Evolutionary conservation across 2,797 vertebrate species (phyloP), one percentile per base, ranked within the genome.

Genomic region (Odontamblyopus lacepedii): DNA sequence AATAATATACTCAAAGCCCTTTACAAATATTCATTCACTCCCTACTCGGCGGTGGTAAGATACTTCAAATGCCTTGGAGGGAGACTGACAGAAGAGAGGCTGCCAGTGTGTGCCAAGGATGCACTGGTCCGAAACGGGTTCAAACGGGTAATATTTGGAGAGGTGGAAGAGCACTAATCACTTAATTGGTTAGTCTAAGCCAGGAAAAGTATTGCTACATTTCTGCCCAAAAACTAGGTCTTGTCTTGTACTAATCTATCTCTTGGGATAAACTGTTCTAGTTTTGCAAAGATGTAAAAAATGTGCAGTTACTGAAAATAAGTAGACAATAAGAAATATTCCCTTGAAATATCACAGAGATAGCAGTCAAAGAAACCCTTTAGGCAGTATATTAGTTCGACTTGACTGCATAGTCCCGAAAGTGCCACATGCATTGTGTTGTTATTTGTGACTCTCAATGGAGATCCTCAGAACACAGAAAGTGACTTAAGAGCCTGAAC

Each of bases 281-380:
- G 11, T 1, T 57, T 1, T 26, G 11, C 23, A 26, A 57, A 57
- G 23, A 26, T 55, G 44, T 44, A 3, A 12, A n/a, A 19, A 65
- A 15, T n/a, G 5, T 23, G 8, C 12, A 64, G 61, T 63, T 63
- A 6, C 29, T 32, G 61, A 23, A 38, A 63, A n/a, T 35, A 63
- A 41, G 32, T 5, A 19, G 19, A 63, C 13, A 15, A 61, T 71
- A 66, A 72, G 70, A 44, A 72, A n/a, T 67, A 63, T 82, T 78
- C 72, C 71, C 68, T 53, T 67, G 62, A 72, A 76, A 77, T 73
- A 53, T 77, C 44, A 23, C 35, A 67, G 13, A 72, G 63, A 83
- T 57, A 56, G 55, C 23, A 59, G 35, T 44, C 23, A 16, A 71
- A 53, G n/a, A 29, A 44, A 41, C 2, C 56, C 74, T 75, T 60